Conservation (phyloP, 2,113 vertebrate genomes). For the Misgurnus anguillicaudatus region DNA sequence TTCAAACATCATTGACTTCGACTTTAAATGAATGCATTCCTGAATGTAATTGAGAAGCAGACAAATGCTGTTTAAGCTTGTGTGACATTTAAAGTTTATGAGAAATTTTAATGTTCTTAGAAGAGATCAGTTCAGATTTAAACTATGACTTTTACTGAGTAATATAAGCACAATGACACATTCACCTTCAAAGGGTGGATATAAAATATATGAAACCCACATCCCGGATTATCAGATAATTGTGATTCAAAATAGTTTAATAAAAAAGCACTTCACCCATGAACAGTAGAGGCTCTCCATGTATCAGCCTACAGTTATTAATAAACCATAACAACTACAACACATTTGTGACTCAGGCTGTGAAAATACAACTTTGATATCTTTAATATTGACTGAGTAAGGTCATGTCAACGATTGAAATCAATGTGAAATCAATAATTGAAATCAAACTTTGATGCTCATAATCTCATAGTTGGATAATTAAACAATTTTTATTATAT, state of each 20-base stretch:
- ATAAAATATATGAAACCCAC: background rate
- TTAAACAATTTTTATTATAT: no score
- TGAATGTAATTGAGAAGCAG: background rate
- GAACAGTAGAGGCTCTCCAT: background rate
- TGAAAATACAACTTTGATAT: no score
- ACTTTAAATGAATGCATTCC: background rate
- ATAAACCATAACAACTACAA: conserved; percentile 20
- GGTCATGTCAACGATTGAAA: no score
- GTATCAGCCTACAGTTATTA: background rate
- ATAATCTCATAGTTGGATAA: no score
- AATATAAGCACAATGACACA: background rate
- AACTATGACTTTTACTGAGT: background rate
- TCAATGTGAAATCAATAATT: no score
- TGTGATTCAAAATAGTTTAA: background rate
- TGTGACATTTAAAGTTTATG: background rate
- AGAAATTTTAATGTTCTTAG: no score
- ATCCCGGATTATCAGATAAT: no score
- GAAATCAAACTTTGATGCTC: no score
- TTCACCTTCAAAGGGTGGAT: background rate
- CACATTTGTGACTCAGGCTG: background rate
- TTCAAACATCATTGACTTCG: no score
- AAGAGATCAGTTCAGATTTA: background rate
- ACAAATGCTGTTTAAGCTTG: background rate
- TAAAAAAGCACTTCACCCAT: conserved; percentile 11
- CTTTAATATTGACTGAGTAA: no score